These are phyloP conservation scores for Calyptommatus sinebrachiatus DNA, from an alignment of 2,113 vertebrate genomes.

Conservation along the genomic window DNA sequence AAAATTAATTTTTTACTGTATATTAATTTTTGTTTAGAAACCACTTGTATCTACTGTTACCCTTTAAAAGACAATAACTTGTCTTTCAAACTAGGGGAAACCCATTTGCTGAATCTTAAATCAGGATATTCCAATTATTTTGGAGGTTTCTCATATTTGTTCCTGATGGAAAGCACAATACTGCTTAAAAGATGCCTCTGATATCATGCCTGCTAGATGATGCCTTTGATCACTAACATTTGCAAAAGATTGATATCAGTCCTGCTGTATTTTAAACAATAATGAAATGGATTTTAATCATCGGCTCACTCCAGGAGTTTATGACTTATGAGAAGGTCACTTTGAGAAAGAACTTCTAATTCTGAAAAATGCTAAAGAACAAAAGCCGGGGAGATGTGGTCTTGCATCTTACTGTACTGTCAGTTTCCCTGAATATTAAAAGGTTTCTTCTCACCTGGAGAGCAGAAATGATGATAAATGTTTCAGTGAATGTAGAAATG, in stretches of 20 bases:
- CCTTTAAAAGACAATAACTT: conserved; percentile 1
- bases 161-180: conserved; percentile 22
- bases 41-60: not conserved
- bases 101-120: conserved; percentile 25
- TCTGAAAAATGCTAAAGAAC: not conserved
- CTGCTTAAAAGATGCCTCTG: conserved; percentile 11
- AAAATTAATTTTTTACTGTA: too few species aligned
- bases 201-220: not conserved
- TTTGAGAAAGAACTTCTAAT: not conserved
- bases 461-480: not conserved
- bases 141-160: conserved; percentile 23
- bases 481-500: not conserved
- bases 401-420: not conserved
- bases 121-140: conserved; percentile 16
- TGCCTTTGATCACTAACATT: not conserved
- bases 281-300: not conserved
- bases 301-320: not conserved
- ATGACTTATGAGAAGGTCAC: not conserved
- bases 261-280: not conserved
- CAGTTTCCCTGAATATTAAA: not conserved
- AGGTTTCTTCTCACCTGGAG: not conserved
- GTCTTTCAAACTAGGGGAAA: conserved; percentile 3
- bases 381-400: not conserved
- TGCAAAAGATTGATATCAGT: not conserved
- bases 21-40: not conserved